Base-by-base conservation (phyloP, 2,797 vertebrate species). In the Moxostoma hubbsi region DNA sequence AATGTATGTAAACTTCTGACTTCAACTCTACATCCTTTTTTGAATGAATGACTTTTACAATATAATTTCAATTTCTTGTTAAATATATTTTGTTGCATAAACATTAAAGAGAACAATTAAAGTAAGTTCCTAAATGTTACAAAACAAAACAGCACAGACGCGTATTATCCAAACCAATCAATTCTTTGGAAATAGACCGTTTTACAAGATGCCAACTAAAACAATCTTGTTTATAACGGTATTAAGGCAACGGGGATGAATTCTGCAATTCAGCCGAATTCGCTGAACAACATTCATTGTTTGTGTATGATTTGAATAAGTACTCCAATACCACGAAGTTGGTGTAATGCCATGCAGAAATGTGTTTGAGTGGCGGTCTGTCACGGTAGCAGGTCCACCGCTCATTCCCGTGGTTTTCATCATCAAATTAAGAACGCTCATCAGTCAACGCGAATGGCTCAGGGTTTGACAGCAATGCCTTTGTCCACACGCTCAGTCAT, bases 391-490 rank as follows among this genome's bases (percentile, higher is more conserved):
- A 72, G 62, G 24, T 77, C 36, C 61, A 9, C 53, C 61, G 51
- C 74, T 77, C 68, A 47, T 67, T 15, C 80, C 50, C 36, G 7
- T 66, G 61, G 43, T 50, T 67, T 55, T 45, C 61, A 59, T 77
- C 68, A 45, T 55, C n/a, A 75, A 58, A 61, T 71, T 11, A 59
- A 75, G 68, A 51, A 24, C 68, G 78, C 61, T 66, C 58, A 53
- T 57, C 61, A 73, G 75, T 81, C 62, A 71, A 59, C 70, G 74
- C 54, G 62, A 73, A 24, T 45, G 77, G 66, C 50, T 74, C 64
- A 11, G 61, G 83, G 83, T 81, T 81, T 66, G 74, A 80, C 69
- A 65, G 54, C 45, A 51, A 63, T 49, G 59, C 49, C 50, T 67
- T 63, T 74, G 79, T 79, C 75, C 43, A 57, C 24, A 58, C 69